Base-by-base conservation (phyloP, 2,888 invertebrate species). In the Callinectes sapidus region DNA sequence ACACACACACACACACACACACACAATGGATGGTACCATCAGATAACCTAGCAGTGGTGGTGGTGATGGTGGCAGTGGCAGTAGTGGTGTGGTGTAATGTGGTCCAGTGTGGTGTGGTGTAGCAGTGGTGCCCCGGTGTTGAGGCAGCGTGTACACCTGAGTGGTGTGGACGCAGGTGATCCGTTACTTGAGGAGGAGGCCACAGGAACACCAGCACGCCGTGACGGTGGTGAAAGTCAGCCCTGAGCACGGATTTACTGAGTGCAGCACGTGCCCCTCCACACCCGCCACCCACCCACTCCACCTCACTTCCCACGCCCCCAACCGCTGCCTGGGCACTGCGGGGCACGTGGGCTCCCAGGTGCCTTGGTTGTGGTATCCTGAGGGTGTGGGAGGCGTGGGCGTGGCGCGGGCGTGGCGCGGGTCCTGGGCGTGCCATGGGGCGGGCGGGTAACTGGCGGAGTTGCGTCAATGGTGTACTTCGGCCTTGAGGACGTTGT, bases 401-500 rank as follows among this genome's bases (percentile, higher is more conserved):
- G 81, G 81, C 28, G 71, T 71, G 71, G n/a, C 28, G 71, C 81
- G n/a, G 81, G 81, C 28, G 71, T 71, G 71, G n/a, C 28, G 71
- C 81, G 14, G 16, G 81, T 81, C 18, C 35, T 35, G 14, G 35
- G 2, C 16, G 35, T 81, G 32, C 81, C 14, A 35, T 35, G 35
- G 81, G 35, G 32, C 35, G 81, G 32, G 71, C 6, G n/a, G 28
- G 71, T 81, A 35, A 32, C 35, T 88, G 61, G 1, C 10, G 55
- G 55, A 48, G 23, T 48, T 42, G 48, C 32, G 28, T 39, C 39
- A 89, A 92, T 92, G 92, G 92, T 92, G 28, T 92, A 92, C 54
- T 92, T 92, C 71, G 92, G 92, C 23, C 85, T 92, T 32, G 92
- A 92, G 85, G 92, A 92, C 32, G 61, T 92, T 6, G n/a, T 92